These are phyloP conservation scores for Dorcus parallelipipedus DNA, from an alignment of 2,888 invertebrate genomes.

Conservation along the genomic window DNA sequence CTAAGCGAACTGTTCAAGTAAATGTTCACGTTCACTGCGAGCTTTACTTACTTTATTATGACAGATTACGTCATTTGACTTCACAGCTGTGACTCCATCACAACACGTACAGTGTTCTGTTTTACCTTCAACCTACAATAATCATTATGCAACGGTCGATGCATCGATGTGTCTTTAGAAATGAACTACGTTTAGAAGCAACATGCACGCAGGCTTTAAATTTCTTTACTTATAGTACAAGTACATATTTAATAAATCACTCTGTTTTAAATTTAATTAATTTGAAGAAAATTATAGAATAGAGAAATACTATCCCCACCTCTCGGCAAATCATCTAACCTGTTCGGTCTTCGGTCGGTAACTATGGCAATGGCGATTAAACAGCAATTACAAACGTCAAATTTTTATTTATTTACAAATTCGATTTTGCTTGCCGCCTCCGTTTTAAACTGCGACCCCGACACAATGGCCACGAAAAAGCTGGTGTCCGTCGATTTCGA, in stretches of 20 bases:
- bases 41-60: not conserved
- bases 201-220: too few relatives aligned
- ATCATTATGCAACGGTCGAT: too few relatives aligned
- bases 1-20: too few relatives aligned
- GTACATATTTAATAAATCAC: too few relatives aligned
- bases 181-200: too few relatives aligned
- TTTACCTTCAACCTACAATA: too few relatives aligned
- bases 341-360: too few relatives aligned
- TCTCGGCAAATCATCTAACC: not conserved
- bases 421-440: constrained; percentile 1
- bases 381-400: constrained; percentile 4
- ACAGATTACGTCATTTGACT: constrained; percentile 12
- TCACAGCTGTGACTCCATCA: not conserved
- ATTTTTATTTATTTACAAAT: constrained; percentile 20
- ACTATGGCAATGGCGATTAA: constrained; percentile 2
- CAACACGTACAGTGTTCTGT: not conserved
- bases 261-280: too few relatives aligned
- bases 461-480: constrained; percentile 10
- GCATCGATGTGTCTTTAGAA: too few relatives aligned
- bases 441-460: not conserved
- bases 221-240: too few relatives aligned
- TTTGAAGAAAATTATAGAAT: too few relatives aligned
- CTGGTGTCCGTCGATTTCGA: constrained; percentile 52
- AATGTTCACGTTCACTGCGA: too few relatives aligned
- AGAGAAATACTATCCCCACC: constrained; percentile 12